These are phyloP conservation scores for Caenorhabditis sp. DNA, from an alignment of 2,888 invertebrate species.

Conservation along the genomic window DNA sequence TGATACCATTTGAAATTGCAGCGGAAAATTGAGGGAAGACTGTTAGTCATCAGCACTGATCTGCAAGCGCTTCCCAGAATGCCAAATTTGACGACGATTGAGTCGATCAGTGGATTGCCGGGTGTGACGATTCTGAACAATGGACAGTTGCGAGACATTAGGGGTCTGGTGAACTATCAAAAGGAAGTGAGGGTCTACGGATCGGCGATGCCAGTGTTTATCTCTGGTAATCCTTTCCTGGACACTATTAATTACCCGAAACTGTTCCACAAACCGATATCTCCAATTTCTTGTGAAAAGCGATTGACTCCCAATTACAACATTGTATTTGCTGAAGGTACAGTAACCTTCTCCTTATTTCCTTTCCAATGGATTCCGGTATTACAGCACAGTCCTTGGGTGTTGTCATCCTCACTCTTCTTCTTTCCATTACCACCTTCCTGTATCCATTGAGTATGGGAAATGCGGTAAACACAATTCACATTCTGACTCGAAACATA, in stretches of 20 bases:
- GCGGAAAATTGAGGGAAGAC: constrained; percentile 12
- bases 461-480: neutral
- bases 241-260: constrained; percentile 32
- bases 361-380: neutral
- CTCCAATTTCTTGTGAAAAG: constrained; percentile 29
- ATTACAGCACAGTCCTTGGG: constrained; percentile 13
- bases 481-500: neutral
- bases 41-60: neutral
- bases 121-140: constrained; percentile 37
- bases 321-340: constrained; percentile 22
- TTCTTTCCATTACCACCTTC: constrained; percentile 3
- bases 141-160: constrained; percentile 10
- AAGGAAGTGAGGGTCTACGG: neutral
- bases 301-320: constrained; percentile 15
- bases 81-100: constrained; percentile 13
- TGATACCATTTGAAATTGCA: neutral
- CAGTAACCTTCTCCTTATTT: neutral
- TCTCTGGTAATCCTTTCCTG: constrained; percentile 27
- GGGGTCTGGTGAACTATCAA: constrained; percentile 21
- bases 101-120: neutral
- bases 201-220: constrained; percentile 9
- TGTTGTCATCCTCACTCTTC: neutral
- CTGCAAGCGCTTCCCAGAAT: constrained; percentile 4
- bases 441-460: constrained; percentile 34
- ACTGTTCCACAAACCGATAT: constrained; percentile 17